These are phyloP conservation scores for Camptogramma bilineatum DNA, from an alignment of 2,888 invertebrate species.

Conservation along the genomic window DNA sequence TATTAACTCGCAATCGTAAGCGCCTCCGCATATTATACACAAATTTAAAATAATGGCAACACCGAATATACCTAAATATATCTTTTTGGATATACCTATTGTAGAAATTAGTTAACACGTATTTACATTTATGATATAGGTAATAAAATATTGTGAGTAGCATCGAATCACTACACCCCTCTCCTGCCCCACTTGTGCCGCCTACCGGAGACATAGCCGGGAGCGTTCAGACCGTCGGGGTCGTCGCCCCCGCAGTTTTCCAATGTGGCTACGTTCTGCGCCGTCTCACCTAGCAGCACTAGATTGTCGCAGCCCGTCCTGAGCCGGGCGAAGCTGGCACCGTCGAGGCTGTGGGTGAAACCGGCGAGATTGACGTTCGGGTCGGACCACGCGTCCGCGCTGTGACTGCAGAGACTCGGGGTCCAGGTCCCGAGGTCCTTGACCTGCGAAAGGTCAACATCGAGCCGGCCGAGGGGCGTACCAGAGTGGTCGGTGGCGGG, in stretches of 20 bases:
- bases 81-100: slow-evolving; percentile 17
- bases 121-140: slow-evolving; percentile 12
- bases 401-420: slow-evolving; percentile 11
- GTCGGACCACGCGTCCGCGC: slow-evolving; percentile 24
- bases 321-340: slow-evolving; percentile 16
- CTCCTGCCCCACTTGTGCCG: slow-evolving; percentile 35
- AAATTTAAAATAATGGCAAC: slow-evolving; percentile 23
- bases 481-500: slow-evolving; percentile 66
- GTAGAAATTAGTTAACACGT: slow-evolving; percentile 28
- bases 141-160: slow-evolving; percentile 20
- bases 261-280: slow-evolving; percentile 36
- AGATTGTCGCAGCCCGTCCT: slow-evolving; percentile 19
- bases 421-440: slow-evolving; percentile 25
- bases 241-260: slow-evolving; percentile 19
- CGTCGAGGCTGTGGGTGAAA: slow-evolving; percentile 26
- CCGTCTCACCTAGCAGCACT: slow-evolving; percentile 34
- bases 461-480: slow-evolving; percentile 40
- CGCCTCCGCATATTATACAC: neutral
- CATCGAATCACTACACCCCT: slow-evolving; percentile 30
- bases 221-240: neutral
- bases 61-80: slow-evolving; percentile 6
- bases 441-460: slow-evolving; percentile 6
- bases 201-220: slow-evolving; percentile 8
- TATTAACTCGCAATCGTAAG: neutral
- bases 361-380: slow-evolving; percentile 6